These are phyloP conservation scores for Pseudopipra pipra DNA, from an alignment of 2,113 vertebrate species.

Conservation along the genomic window DNA sequence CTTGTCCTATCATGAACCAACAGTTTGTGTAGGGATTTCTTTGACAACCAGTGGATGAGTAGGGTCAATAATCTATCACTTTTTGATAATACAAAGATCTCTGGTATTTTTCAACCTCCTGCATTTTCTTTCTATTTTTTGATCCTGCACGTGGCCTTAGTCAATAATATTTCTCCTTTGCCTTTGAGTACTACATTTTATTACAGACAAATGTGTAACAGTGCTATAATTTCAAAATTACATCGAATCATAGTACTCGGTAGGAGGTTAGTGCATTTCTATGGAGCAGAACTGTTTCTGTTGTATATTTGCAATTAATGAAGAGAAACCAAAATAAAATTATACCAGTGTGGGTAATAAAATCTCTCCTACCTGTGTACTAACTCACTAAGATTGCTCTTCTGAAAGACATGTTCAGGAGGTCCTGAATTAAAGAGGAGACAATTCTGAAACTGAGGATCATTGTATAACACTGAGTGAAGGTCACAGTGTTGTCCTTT, in stretches of 20 bases:
- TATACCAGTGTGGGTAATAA: slow-evolving; percentile 18
- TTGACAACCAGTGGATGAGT: background rate
- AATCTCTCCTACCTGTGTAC: slow-evolving; percentile 16
- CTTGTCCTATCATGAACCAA: background rate
- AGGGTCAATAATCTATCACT: background rate
- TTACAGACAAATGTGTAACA: background rate
- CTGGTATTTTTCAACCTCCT: background rate
- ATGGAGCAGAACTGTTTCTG: slow-evolving; percentile 28
- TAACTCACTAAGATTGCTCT: background rate
- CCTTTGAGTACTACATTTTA: background rate
- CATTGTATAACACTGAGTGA: background rate
- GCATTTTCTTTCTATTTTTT: background rate
- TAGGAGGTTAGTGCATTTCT: slow-evolving; percentile 41
- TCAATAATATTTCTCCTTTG: background rate
- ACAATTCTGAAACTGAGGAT: background rate
- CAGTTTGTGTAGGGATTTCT: background rate
- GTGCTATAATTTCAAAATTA: slow-evolving; percentile 25
- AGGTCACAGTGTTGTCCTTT: background rate
- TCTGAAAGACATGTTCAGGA: background rate
- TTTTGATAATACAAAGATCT: background rate
- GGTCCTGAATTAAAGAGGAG: background rate
- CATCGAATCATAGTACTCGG: background rate
- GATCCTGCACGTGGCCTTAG: background rate
- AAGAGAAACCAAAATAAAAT: slow-evolving; percentile 53
- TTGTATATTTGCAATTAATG: slow-evolving; percentile 58